Evolutionary conservation across 2,797 vertebrate species (phyloP).

Genomic region (Oryzias dopingdopingensis): DNA sequence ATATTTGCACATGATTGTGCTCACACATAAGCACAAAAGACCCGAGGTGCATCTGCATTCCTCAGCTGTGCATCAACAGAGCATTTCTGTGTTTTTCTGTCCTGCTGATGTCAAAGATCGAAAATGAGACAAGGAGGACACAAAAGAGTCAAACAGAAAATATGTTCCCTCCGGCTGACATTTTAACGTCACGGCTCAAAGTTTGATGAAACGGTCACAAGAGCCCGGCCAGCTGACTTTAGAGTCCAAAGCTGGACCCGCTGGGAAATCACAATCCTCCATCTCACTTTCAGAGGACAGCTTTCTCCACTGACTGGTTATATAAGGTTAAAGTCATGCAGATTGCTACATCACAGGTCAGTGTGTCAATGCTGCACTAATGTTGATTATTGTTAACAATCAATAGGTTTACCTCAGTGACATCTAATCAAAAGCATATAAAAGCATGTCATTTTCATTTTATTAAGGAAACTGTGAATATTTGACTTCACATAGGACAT

Average conservation of each 20-base stretch:
- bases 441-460: no score
- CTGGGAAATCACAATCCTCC: slow-evolving; percentile 22
- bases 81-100: slow-evolving; percentile 6
- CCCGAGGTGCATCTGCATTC: slow-evolving; percentile 14
- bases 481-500: no score
- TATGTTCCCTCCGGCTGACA: slow-evolving; percentile 12
- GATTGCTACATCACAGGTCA: slow-evolving; percentile 20
- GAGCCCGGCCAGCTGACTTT: slow-evolving; percentile 22
- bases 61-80: slow-evolving; percentile 10
- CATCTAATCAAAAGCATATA: no score
- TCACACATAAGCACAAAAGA: slow-evolving; percentile 5
- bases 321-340: slow-evolving; percentile 27
- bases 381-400: neutral
- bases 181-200: slow-evolving; percentile 8
- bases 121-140: neutral
- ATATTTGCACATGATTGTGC: no score
- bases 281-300: slow-evolving; percentile 1
- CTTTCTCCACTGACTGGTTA: slow-evolving; percentile 9
- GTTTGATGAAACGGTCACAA: slow-evolving; percentile 25
- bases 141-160: slow-evolving; percentile 1
- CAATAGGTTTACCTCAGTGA: no score
- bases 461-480: no score
- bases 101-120: neutral
- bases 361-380: slow-evolving; percentile 5
- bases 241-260: slow-evolving; percentile 16